Conservation (phyloP, 2,888 invertebrate genomes). For the Drosophila barbarae region DNA sequence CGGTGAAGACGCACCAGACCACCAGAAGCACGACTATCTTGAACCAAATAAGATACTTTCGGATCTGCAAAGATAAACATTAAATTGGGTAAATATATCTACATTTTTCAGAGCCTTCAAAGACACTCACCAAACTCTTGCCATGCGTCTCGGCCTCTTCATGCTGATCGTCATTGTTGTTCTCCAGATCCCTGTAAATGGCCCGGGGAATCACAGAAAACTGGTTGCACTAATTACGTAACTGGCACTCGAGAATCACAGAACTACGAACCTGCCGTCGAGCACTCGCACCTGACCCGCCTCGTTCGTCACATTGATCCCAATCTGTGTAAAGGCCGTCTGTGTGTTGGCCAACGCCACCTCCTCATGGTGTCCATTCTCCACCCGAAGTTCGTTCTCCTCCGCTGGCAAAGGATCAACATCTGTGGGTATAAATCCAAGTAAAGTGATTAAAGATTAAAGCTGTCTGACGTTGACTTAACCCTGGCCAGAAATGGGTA, state of each 20-base stretch:
- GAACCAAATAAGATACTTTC: constrained; percentile 77
- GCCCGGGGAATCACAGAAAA: constrained; percentile 67
- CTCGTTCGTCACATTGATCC: constrained; percentile 79
- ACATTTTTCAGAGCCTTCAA: no score
- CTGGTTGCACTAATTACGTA: constrained; percentile 76
- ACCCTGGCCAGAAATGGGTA: constrained; percentile 38
- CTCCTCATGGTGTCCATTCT: constrained; percentile 56
- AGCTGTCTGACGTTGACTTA: neutral
- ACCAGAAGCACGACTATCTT: constrained; percentile 82
- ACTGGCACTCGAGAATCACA: constrained; percentile 57
- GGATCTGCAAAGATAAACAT: constrained; percentile 52
- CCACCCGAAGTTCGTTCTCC: constrained; percentile 71
- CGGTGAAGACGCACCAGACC: constrained; percentile 86
- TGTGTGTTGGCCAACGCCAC: constrained; percentile 30
- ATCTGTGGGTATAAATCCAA: constrained; percentile 42
- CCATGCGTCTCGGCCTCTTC: constrained; percentile 72
- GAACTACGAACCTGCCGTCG: constrained; percentile 76
- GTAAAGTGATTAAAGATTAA: neutral
- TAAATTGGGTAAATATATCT: fast-evolving
- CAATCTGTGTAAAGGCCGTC: constrained; percentile 71
- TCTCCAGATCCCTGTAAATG: constrained; percentile 72
- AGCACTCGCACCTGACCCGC: constrained; percentile 77
- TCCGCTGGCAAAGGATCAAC: constrained; percentile 78
- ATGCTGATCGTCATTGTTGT: constrained; percentile 76
- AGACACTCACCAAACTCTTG: constrained; percentile 56